Evolutionary conservation across 2,113 vertebrate genomes (phyloP).

Genomic region (Entomyzon cyanotis): DNA sequence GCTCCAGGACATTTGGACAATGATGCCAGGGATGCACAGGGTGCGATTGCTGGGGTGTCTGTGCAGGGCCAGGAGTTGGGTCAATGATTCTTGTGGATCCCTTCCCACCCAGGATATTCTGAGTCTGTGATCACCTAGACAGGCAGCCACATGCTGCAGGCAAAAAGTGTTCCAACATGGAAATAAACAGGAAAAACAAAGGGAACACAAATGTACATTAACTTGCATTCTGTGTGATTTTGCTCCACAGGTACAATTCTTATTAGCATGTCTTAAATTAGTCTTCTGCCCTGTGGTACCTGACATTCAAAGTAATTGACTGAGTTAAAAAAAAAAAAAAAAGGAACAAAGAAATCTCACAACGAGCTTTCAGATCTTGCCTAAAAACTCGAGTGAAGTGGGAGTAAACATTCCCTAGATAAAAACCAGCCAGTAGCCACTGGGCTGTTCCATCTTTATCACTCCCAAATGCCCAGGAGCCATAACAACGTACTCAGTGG

Average conservation of each 20-base stretch:
- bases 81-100: not conserved
- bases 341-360: not conserved
- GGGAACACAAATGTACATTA: not conserved
- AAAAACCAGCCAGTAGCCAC: not conserved
- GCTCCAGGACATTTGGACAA: rapidly evolving
- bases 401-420: not conserved
- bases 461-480: not conserved
- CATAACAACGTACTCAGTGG: not conserved
- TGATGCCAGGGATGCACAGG: rapidly evolving
- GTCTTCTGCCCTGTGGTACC: not conserved
- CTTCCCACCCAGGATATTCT: not conserved
- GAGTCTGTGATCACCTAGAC: not conserved
- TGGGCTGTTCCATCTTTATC: not conserved
- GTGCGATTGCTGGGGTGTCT: not conserved
- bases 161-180: not conserved
- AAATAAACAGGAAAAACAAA: not conserved
- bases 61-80: not conserved
- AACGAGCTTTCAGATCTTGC: not conserved
- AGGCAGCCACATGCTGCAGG: not conserved
- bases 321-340: not conserved
- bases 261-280: not conserved
- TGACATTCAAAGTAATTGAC: not conserved
- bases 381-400: not conserved
- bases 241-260: not conserved
- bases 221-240: not conserved